These are phyloP conservation scores for Miichthys miiuy DNA, from an alignment of 2,797 vertebrate genomes.

Conservation along the genomic window DNA sequence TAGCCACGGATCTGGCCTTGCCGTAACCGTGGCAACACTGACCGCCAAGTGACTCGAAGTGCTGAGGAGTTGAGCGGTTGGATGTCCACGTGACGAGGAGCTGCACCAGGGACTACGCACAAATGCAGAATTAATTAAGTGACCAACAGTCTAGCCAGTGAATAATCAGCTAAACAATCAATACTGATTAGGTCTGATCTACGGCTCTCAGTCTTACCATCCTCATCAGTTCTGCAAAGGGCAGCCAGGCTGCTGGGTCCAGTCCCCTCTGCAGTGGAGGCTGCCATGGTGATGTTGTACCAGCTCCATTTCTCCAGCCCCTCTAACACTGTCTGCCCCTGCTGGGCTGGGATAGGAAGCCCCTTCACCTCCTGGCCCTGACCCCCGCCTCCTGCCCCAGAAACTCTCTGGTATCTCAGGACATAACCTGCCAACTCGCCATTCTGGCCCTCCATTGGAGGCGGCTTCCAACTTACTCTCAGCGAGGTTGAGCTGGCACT, in stretches of 20 bases:
- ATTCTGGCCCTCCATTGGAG: constrained; percentile 90
- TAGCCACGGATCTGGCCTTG: constrained; percentile 96
- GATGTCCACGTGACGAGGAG: constrained; percentile 93
- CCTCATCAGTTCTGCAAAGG: constrained; percentile 93
- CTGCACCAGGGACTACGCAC: constrained; percentile 90
- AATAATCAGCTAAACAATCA: constrained; percentile 65
- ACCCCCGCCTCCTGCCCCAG: constrained; percentile 83
- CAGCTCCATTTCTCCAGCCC: constrained; percentile 94
- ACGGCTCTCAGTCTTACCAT: constrained; percentile 84
- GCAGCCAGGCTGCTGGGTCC: constrained; percentile 91
- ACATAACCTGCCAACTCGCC: constrained; percentile 92
- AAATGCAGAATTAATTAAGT: constrained; percentile 55
- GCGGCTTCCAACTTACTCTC: constrained; percentile 96
- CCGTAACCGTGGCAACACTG: constrained; percentile 90
- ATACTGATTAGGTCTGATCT: constrained; percentile 55
- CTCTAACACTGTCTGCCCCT: constrained; percentile 88
- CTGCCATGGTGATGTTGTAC: constrained; percentile 91
- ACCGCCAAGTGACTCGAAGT: constrained; percentile 91
- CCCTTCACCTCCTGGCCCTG: constrained; percentile 86
- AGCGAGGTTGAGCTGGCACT: constrained; percentile 94
- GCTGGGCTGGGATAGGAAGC: constrained; percentile 83
- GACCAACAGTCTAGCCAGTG: constrained; percentile 44
- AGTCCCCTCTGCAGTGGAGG: constrained; percentile 88
- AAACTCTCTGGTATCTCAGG: constrained; percentile 90
- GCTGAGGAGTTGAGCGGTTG: constrained; percentile 92